Conservation (phyloP, 2,113 vertebrate species). For the Noctilio leporinus region DNA sequence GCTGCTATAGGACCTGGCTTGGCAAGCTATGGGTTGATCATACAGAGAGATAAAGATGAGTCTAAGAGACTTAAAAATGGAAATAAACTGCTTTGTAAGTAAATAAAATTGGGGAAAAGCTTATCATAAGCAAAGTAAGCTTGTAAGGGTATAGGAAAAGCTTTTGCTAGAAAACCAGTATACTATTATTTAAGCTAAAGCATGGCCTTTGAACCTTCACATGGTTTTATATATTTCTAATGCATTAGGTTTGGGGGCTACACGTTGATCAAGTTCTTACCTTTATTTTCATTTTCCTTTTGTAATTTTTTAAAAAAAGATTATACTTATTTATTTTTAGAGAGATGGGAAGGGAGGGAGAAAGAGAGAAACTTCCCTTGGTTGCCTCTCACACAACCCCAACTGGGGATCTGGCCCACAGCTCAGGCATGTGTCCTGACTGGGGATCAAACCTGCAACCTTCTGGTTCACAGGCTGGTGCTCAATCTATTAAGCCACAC, state of each 20-base stretch:
- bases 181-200: background rate
- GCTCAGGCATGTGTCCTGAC: too few species aligned
- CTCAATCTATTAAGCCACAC: too few species aligned
- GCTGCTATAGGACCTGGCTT: conserved; percentile 11
- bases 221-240: background rate
- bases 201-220: background rate
- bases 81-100: conserved; percentile 1
- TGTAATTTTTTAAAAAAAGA: too few species aligned
- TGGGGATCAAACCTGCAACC: too few species aligned
- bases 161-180: background rate
- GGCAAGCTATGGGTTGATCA: background rate
- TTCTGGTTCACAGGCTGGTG: too few species aligned
- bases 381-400: too few species aligned
- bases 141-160: background rate
- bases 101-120: background rate
- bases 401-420: too few species aligned
- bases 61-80: conserved; percentile 31
- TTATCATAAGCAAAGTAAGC: background rate
- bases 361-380: too few species aligned
- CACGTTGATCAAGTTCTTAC: background rate
- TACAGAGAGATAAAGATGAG: conserved; percentile 34
- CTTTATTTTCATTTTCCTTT: conserved; percentile 6
- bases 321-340: too few species aligned
- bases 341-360: too few species aligned
- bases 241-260: background rate